Base-by-base conservation (phyloP, 2,113 vertebrate genomes). In the Apteryx mantelli region DNA sequence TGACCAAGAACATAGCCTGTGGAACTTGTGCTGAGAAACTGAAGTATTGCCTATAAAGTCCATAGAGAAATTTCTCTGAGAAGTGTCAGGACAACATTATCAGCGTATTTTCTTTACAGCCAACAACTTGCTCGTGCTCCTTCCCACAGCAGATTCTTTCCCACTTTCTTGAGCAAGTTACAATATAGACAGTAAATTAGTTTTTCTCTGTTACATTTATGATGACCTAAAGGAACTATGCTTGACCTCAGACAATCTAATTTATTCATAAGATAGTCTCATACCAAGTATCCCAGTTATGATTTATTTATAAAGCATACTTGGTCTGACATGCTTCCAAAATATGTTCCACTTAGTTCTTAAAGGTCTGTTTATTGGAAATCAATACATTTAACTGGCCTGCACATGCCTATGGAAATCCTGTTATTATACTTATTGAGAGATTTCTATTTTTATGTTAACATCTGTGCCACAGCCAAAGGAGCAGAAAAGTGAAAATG, bases 291-390 rank as follows among this genome's bases (percentile, higher is more conserved):
- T 15, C 46, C 61, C 25, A 87, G 48, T 58, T 77, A 53, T 87
- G 36, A 94, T 66, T 92, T 87, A 93, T 89, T 94, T 63, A 93
- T 69, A 76, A 91, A 85, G 38, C 7, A 28, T 60, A 87, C 74
- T 93, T 87, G 36, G 84, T 86, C 61, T 53, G 48, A 68, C 28
- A 38, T 2, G 9, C 30, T 89, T 76, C 42, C n/a, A 82, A 82
- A 79, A 53, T 52, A 82, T 13, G 20, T 94, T 91, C 56, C 36
- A 86, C 69, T 84, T 92, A 56, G n/a, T 77, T 86, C 86, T 76
- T 30, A 82, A 95, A 80, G 4, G 5, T 44, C 56, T 64, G 32
- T 76, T 95, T 87, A 95, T 76, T 81, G 82, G 76, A 92, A 95
- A 93, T 95, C 92, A 71, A 89, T 96, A 65, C 18, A 14, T 75